A percentile compares a stretch with the other conserved stretches of the same genome.
Conservation (phyloP, 2,113 vertebrate genomes). For the Chamaea fasciata region DNA sequence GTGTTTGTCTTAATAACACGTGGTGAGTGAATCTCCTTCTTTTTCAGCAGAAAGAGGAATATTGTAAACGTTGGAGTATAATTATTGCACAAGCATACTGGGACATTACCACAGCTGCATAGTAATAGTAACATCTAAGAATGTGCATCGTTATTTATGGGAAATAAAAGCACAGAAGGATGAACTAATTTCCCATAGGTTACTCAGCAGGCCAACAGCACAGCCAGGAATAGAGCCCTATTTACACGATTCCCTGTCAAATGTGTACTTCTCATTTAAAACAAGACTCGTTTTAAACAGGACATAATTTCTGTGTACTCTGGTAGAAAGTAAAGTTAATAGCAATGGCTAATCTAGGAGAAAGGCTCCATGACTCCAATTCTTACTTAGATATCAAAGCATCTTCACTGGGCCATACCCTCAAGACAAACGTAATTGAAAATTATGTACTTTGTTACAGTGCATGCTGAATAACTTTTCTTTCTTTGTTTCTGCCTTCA, state of each 20-base stretch:
- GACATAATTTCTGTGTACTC: neutral
- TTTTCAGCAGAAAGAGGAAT: neutral
- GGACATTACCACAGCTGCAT: neutral
- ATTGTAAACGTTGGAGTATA: neutral
- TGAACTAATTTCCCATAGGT: neutral
- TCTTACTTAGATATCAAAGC: neutral
- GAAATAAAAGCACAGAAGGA: neutral
- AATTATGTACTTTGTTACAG: neutral
- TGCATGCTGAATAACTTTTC: neutral
- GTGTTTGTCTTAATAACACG: neutral
- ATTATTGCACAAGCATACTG: neutral
- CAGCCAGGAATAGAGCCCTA: neutral
- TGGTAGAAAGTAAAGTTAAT: neutral
- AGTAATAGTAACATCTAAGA: neutral
- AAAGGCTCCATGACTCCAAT: neutral
- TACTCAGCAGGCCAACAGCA: neutral
- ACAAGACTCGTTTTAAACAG: neutral
- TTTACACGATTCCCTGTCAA: too few species aligned
- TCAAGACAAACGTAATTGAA: neutral
- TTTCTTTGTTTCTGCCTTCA: neutral
- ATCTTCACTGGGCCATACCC: neutral
- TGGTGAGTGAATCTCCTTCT: neutral
- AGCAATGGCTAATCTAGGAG: neutral
- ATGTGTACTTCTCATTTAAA: neutral
- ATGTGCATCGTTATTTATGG: rapidly evolving